Conservation (phyloP, 1,140 invertebrate genomes). For the Drosophila elegans region DNA sequence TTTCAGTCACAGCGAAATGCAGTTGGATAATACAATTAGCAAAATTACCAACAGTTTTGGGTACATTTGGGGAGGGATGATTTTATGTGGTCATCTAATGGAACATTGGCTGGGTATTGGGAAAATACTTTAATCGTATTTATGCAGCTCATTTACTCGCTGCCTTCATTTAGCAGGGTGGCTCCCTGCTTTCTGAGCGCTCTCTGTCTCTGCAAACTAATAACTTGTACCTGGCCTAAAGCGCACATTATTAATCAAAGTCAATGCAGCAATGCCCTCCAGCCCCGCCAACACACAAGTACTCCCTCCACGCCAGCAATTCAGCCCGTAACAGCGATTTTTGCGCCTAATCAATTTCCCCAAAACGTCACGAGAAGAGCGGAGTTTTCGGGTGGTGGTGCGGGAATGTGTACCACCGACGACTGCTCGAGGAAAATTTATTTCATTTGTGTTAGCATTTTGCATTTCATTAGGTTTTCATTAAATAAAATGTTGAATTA, state of each 20-base stretch:
- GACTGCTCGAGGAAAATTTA: conserved; percentile 72
- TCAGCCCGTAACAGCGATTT: conserved; percentile 67
- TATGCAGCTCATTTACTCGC: conserved; percentile 44
- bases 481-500: conserved; percentile 85
- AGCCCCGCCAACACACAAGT: conserved; percentile 5
- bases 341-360: conserved; percentile 82
- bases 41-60: neutral
- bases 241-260: conserved; percentile 82
- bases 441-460: conserved; percentile 84
- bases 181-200: neutral
- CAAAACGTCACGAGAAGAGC: conserved; percentile 64
- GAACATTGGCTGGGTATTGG: neutral
- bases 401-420: conserved; percentile 43
- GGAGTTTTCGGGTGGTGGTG: conserved; percentile 9
- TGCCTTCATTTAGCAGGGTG: neutral
- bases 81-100: neutral
- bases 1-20: neutral
- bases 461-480: conserved; percentile 84
- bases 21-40: conserved; percentile 6
- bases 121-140: conserved; percentile 32
- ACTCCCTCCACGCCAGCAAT: conserved; percentile 8
- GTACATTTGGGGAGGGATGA: neutral
- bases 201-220: conserved; percentile 41
- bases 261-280: conserved; percentile 53
- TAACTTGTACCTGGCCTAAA: conserved; percentile 73